Evolutionary conservation across 2,888 invertebrate genomes (phyloP), one percentile per base, ranked within the genome.

Genomic region (Leptinotarsa peninsularis): DNA sequence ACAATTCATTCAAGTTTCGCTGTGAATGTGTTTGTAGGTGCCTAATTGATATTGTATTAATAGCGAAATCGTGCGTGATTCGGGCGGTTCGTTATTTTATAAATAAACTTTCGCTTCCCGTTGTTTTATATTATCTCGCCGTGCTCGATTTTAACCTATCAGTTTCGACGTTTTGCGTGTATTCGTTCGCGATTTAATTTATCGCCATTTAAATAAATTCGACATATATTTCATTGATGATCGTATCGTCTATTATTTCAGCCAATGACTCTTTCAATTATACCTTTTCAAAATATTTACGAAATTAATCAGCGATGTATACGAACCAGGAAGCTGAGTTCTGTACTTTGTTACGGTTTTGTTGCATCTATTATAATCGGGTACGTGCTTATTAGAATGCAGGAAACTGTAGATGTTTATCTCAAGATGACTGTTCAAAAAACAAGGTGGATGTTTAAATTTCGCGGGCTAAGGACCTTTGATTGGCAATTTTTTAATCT

Each of bases 21-120:
- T 69, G 70, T 84, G 83, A 83, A 83, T 83, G 84, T 81, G 82
- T 80, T 82, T 77, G 78, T 81, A 80, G 81, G 81, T 83, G 82
- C 83, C 83, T 83, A 84, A 84, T 84, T 83, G 83, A 79, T 82
- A 83, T 82, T 82, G 83, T 83, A 83, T 84, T 83, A 84, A 84
- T 84, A 83, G 83, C 83, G 80, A 81, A 82, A 80, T 78, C 78
- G 81, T 80, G 77, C 75, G 79, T 74, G 77, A 80, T 81, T 78
- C 76, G 66, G 76, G 79, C 68, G 79, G 81, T 80, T 81, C 78
- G 82, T 78, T 81, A 82, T 83, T 82, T 83, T 83, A 82, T 82
- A 83, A 82, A 83, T 81, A 83, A 81, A 83, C 81, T 81, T 80
- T 81, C 78, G 78, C 76, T 78, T 71, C 68, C 71, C 60, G 72